phyloP scores from a whole-genome alignment of 2,888 invertebrate species.

The Gymnosoma rotundatum region DNA sequence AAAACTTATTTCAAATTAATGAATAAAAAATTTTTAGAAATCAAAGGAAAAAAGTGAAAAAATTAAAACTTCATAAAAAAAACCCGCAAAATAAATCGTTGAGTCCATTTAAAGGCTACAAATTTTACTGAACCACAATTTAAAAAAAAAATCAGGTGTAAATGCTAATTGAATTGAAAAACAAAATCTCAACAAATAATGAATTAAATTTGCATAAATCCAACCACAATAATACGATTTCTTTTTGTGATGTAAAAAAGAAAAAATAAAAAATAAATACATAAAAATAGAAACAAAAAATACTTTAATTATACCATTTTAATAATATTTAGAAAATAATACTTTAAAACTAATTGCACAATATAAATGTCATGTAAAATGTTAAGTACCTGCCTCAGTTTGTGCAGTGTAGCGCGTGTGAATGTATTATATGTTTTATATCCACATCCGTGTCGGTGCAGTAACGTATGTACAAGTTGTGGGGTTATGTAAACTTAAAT shows the following conservation, averaged over 20 bases:
- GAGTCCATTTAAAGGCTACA: too few relatives aligned
- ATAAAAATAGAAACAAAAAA: neutral
- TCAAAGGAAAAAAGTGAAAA: too few relatives aligned
- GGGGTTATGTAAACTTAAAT: constrained; percentile 46
- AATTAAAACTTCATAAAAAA: too few relatives aligned
- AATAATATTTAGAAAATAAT: neutral
- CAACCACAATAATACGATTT: neutral
- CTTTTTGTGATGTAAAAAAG: neutral
- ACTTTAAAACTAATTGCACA: constrained; percentile 16
- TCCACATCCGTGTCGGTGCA: neutral
- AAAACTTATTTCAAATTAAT: neutral
- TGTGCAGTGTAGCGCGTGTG: neutral
- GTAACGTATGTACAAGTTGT: neutral
- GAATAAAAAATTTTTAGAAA: too few relatives aligned
- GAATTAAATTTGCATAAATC: neutral
- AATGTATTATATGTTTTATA: constrained; percentile 4
- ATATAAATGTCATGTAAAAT: constrained; percentile 41
- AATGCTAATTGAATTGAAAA: too few relatives aligned
- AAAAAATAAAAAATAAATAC: neutral
- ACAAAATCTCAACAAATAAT: too few relatives aligned
- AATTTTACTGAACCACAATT: too few relatives aligned
- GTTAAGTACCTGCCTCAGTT: neutral
- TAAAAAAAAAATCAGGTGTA: too few relatives aligned
- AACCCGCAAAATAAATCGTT: too few relatives aligned
- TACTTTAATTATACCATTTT: constrained; percentile 10